Evolutionary conservation across 2,113 vertebrate genomes (phyloP).

Genomic region (Isichthys henryi): DNA sequence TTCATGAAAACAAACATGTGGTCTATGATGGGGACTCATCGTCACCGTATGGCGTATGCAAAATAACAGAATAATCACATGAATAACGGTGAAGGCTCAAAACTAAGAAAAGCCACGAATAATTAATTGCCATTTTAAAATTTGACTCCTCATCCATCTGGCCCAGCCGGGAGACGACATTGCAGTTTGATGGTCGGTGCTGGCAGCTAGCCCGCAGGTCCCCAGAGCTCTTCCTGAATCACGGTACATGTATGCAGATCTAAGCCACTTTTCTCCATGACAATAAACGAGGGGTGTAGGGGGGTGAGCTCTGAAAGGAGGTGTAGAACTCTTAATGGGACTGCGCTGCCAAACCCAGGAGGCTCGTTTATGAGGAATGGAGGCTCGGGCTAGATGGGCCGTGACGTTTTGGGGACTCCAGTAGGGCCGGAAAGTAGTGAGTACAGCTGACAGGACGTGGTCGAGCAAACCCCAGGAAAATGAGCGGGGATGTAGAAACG

Average conservation of each 20-base stretch:
- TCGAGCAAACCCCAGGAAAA: not conserved
- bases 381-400: not conserved
- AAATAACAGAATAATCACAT: not conserved
- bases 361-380: not conserved
- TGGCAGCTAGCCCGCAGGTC: not conserved
- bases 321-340: not conserved
- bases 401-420: not conserved
- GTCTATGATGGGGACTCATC: not conserved
- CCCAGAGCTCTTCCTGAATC: not conserved
- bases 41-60: not conserved
- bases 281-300: not conserved
- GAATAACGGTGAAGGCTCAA: not conserved
- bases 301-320: not conserved
- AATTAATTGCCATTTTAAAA: not conserved
- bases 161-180: not conserved
- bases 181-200: not conserved
- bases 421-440: not conserved
- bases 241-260: not conserved
- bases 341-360: not conserved
- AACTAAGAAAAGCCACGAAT: not conserved
- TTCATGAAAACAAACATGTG: not conserved
- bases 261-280: not conserved
- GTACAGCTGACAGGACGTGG: constrained; percentile 13
- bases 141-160: not conserved
- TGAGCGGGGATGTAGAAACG: not conserved